phyloP scores from a whole-genome alignment of 2,888 invertebrate genomes.

The Scaptomyza tumidula region DNA sequence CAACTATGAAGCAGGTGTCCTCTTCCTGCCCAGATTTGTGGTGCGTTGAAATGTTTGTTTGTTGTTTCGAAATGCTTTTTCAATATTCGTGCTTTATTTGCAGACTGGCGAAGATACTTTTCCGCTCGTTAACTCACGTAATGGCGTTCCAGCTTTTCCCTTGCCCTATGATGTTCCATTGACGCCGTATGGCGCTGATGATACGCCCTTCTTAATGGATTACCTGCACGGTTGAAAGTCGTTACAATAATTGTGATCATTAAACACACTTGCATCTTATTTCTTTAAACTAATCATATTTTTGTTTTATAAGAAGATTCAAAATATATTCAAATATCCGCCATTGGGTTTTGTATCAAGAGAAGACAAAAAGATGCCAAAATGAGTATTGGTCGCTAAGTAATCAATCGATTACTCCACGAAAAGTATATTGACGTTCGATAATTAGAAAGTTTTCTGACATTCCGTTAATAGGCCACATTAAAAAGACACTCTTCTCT shows the following conservation, averaged over 20 bases:
- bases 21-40: constrained; percentile 93
- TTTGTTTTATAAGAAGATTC: background rate
- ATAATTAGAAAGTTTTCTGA: background rate
- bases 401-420: background rate
- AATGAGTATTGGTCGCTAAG: background rate
- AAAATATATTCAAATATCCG: no score
- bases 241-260: constrained; percentile 1
- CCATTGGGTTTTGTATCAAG: background rate
- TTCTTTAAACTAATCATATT: background rate
- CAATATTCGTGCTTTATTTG: constrained; percentile 34
- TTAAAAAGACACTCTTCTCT: no score
- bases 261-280: constrained; percentile 9
- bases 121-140: constrained; percentile 84
- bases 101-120: constrained; percentile 88
- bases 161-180: constrained; percentile 94
- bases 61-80: background rate
- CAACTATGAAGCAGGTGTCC: constrained; percentile 96
- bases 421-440: background rate
- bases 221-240: constrained; percentile 83
- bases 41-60: constrained; percentile 88
- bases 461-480: no score
- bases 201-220: constrained; percentile 89
- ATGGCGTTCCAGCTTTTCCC: constrained; percentile 85
- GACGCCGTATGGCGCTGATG: constrained; percentile 88
- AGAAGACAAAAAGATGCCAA: background rate